Conservation (phyloP, 2,888 invertebrate genomes). For the Frankliniella fusca region DNA sequence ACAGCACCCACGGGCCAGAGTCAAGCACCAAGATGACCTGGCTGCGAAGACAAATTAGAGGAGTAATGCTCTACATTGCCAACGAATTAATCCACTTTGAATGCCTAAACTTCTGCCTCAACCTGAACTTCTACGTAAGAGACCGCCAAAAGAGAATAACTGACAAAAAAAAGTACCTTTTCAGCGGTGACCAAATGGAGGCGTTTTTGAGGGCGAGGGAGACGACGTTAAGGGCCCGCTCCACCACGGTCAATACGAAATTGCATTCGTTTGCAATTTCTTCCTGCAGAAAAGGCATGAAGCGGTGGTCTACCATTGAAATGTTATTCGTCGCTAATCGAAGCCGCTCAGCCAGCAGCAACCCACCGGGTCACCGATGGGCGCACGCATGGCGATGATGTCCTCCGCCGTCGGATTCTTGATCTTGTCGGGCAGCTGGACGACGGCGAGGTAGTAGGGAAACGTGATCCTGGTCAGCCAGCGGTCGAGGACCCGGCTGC, state of each 20-base stretch:
- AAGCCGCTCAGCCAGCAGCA: too few relatives aligned
- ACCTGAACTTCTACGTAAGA: too few relatives aligned
- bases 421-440: not conserved
- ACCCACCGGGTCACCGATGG: not conserved
- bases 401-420: not conserved
- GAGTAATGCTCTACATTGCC: too few relatives aligned
- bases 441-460: not conserved
- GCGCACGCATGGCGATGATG: not conserved
- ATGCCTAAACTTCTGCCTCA: too few relatives aligned
- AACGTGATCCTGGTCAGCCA: not conserved
- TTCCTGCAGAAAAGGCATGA: not conserved
- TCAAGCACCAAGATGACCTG: not conserved
- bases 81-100: too few relatives aligned
- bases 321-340: too few relatives aligned
- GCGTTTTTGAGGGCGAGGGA: not conserved
- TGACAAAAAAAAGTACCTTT: not conserved
- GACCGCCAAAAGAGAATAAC: too few relatives aligned
- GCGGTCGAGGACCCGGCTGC: not conserved
- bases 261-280: not conserved
- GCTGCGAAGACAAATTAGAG: not conserved
- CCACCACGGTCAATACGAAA: not conserved
- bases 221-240: not conserved
- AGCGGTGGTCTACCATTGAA: too few relatives aligned
- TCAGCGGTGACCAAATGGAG: not conserved
- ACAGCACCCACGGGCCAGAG: not conserved